Conservation (phyloP, 2,113 vertebrate genomes). For the Cyphomyrus plagiostoma region DNA sequence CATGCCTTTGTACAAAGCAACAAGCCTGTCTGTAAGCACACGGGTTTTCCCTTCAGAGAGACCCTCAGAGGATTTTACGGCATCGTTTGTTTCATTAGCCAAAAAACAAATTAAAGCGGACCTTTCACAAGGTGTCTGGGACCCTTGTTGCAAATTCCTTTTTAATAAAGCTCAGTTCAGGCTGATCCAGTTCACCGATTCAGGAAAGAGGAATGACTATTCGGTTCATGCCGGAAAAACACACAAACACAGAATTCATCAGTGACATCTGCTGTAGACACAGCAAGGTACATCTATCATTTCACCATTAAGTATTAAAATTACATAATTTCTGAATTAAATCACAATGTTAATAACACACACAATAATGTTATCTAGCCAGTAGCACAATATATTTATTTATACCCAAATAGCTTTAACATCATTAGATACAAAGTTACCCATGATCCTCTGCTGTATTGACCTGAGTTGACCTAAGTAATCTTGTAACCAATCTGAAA, state of each 20-base stretch:
- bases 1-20: neutral
- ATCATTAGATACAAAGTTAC: neutral
- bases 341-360: neutral
- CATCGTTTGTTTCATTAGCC: neutral
- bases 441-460: neutral
- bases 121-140: neutral
- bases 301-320: conserved; percentile 7
- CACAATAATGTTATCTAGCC: neutral
- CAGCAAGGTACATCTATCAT: conserved; percentile 15
- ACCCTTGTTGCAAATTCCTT: neutral
- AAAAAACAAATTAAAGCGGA: neutral
- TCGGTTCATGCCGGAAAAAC: conserved; percentile 15
- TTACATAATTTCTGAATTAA: neutral
- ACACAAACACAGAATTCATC: conserved; percentile 19
- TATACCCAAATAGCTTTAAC: neutral
- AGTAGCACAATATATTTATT: neutral
- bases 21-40: neutral
- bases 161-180: neutral
- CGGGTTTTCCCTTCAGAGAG: neutral
- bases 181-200: neutral
- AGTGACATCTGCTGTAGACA: conserved; percentile 5
- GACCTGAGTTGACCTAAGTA: neutral
- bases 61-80: neutral
- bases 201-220: neutral
- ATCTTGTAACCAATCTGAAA: neutral